Evolutionary conservation across 2,797 vertebrate species (phyloP).

Genomic region (Ctenosaura bakeri): DNA sequence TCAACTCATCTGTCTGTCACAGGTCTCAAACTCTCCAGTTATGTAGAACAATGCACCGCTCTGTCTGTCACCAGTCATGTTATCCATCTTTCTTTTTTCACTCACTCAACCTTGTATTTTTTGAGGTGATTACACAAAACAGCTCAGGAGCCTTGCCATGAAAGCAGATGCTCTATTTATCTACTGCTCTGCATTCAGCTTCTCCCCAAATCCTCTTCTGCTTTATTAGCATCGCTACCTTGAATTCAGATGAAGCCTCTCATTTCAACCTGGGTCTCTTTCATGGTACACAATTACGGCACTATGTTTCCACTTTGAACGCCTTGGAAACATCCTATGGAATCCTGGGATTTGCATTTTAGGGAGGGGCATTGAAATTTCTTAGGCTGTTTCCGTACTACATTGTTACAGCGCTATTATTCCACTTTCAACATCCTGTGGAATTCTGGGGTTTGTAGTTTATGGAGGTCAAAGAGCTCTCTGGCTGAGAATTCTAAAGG

Average conservation of each 20-base stretch:
- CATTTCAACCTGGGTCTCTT: background rate
- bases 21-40: background rate
- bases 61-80: conserved; percentile 48
- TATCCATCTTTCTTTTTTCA: conserved; percentile 32
- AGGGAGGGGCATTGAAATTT: too few species aligned
- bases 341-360: too few species aligned
- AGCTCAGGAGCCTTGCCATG: too few species aligned
- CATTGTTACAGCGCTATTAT: too few species aligned
- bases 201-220: background rate
- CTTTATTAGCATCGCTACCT: background rate
- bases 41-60: background rate
- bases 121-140: conserved; percentile 13
- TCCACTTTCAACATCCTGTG: too few species aligned
- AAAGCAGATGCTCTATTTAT: background rate
- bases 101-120: conserved; percentile 35
- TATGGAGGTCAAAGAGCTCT: too few species aligned
- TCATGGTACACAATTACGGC: too few species aligned
- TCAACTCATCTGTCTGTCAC: background rate
- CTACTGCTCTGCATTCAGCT: background rate
- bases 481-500: too few species aligned
- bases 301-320: too few species aligned
- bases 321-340: too few species aligned
- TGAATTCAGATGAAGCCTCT: background rate
- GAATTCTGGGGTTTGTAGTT: too few species aligned
- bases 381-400: too few species aligned